Conservation (phyloP, 2,113 vertebrate genomes). For the Silurus meridionalis region DNA sequence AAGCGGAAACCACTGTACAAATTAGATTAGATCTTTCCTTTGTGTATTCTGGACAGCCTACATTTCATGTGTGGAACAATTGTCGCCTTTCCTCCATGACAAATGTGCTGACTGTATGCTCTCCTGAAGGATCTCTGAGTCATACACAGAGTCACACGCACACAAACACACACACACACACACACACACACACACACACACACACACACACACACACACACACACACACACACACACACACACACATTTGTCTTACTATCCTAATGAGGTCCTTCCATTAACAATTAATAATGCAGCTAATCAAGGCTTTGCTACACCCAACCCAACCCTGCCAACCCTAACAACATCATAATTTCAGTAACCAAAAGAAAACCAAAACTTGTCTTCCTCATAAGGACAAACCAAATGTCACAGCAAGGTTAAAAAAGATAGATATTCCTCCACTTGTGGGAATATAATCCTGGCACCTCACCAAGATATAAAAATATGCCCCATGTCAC, state of each 20-base stretch:
- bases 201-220: too few relatives aligned
- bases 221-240: not conserved
- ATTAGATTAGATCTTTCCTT: not conserved
- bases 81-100: not conserved
- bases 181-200: not conserved
- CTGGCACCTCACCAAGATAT: not conserved
- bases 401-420: not conserved
- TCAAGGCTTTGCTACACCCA: not conserved
- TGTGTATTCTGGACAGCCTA: not conserved
- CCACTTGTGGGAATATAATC: not conserved
- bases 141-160: conserved; percentile 12
- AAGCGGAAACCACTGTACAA: not conserved
- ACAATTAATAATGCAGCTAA: not conserved
- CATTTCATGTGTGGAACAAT: not conserved
- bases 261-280: not conserved
- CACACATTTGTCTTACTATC: not conserved
- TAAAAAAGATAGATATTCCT: not conserved
- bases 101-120: not conserved
- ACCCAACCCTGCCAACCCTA: not conserved
- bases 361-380: not conserved
- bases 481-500: not conserved
- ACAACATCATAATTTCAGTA: not conserved
- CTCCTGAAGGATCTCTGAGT: not conserved
- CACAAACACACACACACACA: not conserved
- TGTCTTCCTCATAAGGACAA: not conserved